Evolutionary conservation across 2,888 invertebrate genomes (phyloP), one percentile per base, ranked within the genome.

Genomic region (Idaea dimidiata): DNA sequence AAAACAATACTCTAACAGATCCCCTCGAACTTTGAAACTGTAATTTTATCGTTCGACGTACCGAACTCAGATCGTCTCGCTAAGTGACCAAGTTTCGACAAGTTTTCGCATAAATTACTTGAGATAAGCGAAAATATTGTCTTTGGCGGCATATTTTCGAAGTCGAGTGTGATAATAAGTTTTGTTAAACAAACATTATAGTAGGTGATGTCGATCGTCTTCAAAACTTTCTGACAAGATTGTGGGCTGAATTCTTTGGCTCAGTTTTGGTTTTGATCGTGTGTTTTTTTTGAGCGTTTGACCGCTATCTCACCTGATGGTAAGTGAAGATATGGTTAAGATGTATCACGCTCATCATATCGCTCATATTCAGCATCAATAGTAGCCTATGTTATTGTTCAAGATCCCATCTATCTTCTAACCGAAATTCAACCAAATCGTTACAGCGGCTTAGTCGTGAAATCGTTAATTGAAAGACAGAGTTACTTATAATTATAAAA

Each of bases 51-150:
- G 64, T 73, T 87, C 84, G 86, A 85, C 84, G 85, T 86, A 83
- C 79, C 79, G 75, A 82, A 81, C 85, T 76, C 76, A 76, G 80
- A 84, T 87, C 84, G 86, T 83, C 86, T 81, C 77, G 77, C 79
- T 82, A 84, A 87, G 84, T 86, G 88, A 85, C 81, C 82, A 84
- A 87, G 79, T 87, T 87, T 81, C 77, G 74, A 75, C 78, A 89
- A 91, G 83, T 91, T 91, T 82, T 79, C 88, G 84, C 89, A 91
- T 91, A 91, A 92, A 92, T 92, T 91, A 90, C 80, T 65, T 64
- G 60, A 84, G 91, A 90, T 91, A 92, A 91, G 85, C 86, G 87
- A 88, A 91, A 91, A 91, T 91, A 91, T 91, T 91, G 91, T 91
- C 89, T 88, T 86, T 84, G 70, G 74, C 70, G 83, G 69, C 88